phyloP scores from a whole-genome alignment of 2,888 invertebrate species.

The Myopa tessellatipennis region DNA sequence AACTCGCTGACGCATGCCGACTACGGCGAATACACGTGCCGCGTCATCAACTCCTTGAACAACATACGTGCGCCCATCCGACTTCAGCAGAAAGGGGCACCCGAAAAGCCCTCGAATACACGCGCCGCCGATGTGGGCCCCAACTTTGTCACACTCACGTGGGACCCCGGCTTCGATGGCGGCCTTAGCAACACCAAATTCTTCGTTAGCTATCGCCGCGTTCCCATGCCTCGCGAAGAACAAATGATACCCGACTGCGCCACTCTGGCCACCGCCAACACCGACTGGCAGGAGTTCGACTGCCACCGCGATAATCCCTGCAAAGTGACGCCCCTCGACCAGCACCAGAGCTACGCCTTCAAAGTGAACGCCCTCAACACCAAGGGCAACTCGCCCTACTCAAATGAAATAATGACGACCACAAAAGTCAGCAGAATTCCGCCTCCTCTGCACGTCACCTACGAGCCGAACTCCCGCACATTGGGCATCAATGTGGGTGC shows the following conservation, averaged over 20 bases:
- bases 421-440: constrained; percentile 89
- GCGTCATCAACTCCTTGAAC: constrained; percentile 86
- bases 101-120: constrained; percentile 83
- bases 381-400: constrained; percentile 87
- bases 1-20: constrained; percentile 83
- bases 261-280: constrained; percentile 71
- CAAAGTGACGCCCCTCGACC: constrained; percentile 86
- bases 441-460: constrained; percentile 82
- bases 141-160: constrained; percentile 82
- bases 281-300: constrained; percentile 85
- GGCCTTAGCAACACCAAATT: constrained; percentile 88
- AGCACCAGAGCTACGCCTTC: constrained; percentile 87
- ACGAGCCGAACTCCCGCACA: constrained; percentile 81
- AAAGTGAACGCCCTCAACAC: constrained; percentile 91
- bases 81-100: constrained; percentile 87
- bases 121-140: constrained; percentile 80
- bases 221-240: constrained; percentile 73
- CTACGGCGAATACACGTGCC: constrained; percentile 92
- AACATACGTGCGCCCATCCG: constrained; percentile 80
- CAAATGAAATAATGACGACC: constrained; percentile 83
- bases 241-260: constrained; percentile 74
- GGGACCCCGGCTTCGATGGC: constrained; percentile 93
- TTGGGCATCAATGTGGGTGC: constrained; percentile 84
- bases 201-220: constrained; percentile 83
- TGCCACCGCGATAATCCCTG: constrained; percentile 89